Conservation (phyloP, 1,140 invertebrate species). For the Gonioctena quinquepunctata region DNA sequence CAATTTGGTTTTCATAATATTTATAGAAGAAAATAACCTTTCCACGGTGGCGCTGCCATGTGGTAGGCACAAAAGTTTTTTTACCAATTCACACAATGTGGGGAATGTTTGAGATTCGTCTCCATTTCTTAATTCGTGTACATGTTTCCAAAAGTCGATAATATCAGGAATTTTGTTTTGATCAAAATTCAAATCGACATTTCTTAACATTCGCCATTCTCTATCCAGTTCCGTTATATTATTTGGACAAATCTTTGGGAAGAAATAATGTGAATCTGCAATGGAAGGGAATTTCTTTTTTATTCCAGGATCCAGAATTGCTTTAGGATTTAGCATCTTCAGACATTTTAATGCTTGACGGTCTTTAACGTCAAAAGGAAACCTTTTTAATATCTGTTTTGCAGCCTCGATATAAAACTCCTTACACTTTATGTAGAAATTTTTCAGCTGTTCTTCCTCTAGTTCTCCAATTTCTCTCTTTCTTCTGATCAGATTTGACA, state of each 20-base stretch:
- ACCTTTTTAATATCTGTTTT: background rate
- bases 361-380: background rate
- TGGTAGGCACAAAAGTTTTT: conserved; percentile 19
- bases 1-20: conserved; percentile 22
- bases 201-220: background rate
- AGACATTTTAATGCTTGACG: background rate
- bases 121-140: background rate
- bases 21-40: conserved; percentile 22
- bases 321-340: too few species aligned
- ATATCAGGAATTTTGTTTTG: background rate
- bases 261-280: background rate
- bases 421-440: background rate
- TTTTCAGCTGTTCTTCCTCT: background rate
- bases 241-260: background rate
- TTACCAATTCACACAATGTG: conserved; percentile 6
- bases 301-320: background rate
- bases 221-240: background rate
- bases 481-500: too few species aligned
- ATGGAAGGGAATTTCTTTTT: background rate
- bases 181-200: background rate
- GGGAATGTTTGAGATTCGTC: conserved; percentile 3
- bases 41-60: conserved; percentile 15
- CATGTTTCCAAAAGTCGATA: background rate
- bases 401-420: background rate
- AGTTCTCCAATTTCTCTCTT: conserved; percentile 10